Evolutionary conservation across 2,888 invertebrate species (phyloP), one percentile per base, ranked within the genome.

Genomic region (Sabatieria punctata): DNA sequence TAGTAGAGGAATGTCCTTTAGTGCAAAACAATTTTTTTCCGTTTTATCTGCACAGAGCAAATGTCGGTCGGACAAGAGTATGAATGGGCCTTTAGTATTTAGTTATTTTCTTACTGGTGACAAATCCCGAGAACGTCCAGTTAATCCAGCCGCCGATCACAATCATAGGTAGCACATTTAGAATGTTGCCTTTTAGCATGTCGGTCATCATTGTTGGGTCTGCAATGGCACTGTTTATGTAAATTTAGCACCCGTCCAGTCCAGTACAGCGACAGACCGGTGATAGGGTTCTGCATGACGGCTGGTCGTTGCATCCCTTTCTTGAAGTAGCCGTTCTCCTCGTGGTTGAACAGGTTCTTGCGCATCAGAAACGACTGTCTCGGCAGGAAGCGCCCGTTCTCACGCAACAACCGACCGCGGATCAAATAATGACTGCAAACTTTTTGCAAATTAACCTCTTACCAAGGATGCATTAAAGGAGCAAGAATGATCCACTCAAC

Each of bases 111-210:
- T n/a, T 71, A 78, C 82, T 95, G n/a, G 95, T 93, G 33, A 97
- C 84, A 65, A 99, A 99, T 45, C 97, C 97, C 40, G 93, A 95
- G 69, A 99, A 97, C 76, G 95, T 95, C 95, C 95, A 99, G 68
- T 97, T 99, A 60, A 99, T 97, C 95, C 97, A 99, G 13, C 89
- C 97, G 60, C 95, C 97, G 57, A 97, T 95, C 2, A 97, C 79
- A 53, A 99, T 86, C 93, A 95, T 97, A 1, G 95, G 95, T 56
- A 97, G 71, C 19, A 97, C 91, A 72, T 97, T 97, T 2, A 95
- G 89, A 24, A 95, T 77, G 69, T 97, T 97, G 42, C 97, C 95
- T 68, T 97, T 99, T 48, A 97, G 72, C 91, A 99, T 93, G 61
- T 97, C 97, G 0, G 88, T 91, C 80, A 97, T 85, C 80, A 91